Evolutionary conservation across 2,797 vertebrate species (phyloP), one percentile per base, ranked within the genome.

Genomic region (Poecilia velifera): DNA sequence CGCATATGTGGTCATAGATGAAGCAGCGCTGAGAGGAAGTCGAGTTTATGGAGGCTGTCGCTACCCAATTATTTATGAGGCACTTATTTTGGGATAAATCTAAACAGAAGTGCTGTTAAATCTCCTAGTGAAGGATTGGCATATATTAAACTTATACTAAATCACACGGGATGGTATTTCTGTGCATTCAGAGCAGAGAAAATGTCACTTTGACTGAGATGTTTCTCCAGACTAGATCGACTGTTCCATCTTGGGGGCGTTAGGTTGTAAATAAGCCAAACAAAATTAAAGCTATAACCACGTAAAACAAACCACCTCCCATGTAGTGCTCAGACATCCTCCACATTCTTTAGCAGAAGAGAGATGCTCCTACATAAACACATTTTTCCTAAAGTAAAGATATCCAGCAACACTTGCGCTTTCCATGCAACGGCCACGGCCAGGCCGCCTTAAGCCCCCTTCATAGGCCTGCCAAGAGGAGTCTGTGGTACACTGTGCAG

Each of bases 381-480:
- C 90, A 90, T 94, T 94, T 46, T 93, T 94, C 89, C 78, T 90
- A 87, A 87, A 84, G 94, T 95, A 95, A 96, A 96, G 95, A 91
- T 93, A 96, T 94, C 94, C 93, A 94, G 93, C 93, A 95, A 94
- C 94, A 92, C 94, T 96, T 95, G 95, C 94, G 95, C 94, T 96
- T 94, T 87, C 92, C 86, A 85, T 89, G 89, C 92, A 84, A 82
- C 81, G 96, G 90, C 92, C 82, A 78, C 82, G 90, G 95, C 92
- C 96, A 96, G 95, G 92, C 92, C 85, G 94, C 92, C 93, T 94
- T 92, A 96, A 91, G 92, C 95, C 95, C 92, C 91, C 94, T 96
- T 93, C 94, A 84, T 79, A 85, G 89, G 91, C 93, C 94, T 97
- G 96, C 96, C 96, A 96, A 96, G 90, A 93, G 92, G 95, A 94